phyloP scores from a whole-genome alignment of 2,113 vertebrate genomes.

The Pimephales promelas region DNA sequence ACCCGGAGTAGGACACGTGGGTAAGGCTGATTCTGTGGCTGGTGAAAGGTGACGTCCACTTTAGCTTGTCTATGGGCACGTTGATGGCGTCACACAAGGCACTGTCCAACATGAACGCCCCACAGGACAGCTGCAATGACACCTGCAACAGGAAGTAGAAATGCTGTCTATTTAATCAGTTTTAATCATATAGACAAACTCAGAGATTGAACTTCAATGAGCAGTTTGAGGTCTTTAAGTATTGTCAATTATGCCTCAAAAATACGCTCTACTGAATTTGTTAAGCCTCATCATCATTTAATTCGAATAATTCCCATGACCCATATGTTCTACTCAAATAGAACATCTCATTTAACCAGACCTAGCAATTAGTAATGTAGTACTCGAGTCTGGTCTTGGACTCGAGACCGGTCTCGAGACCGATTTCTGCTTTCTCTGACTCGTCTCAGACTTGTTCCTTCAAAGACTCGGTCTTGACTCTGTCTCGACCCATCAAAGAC shows the following conservation, averaged over 20 bases:
- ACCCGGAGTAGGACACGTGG: slow-evolving; percentile 70
- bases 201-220: background rate
- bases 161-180: slow-evolving; percentile 1
- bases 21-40: slow-evolving; percentile 84
- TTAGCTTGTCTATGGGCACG: slow-evolving; percentile 93
- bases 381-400: no score
- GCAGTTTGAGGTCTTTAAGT: background rate
- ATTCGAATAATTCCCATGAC: background rate
- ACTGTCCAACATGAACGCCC: slow-evolving; percentile 83
- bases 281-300: background rate
- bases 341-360: background rate
- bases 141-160: slow-evolving; percentile 71
- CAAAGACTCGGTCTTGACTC: no score
- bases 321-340: slow-evolving; percentile 3
- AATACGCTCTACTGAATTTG: background rate
- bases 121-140: slow-evolving; percentile 88
- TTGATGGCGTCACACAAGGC: slow-evolving; percentile 81
- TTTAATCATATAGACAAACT: background rate
- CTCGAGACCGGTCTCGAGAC: no score
- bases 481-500: no score
- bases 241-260: background rate
- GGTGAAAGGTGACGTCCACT: slow-evolving; percentile 90
- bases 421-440: no score
- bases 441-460: no score
- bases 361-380: no score